Conservation (phyloP, 2,888 invertebrate genomes). For the Pterostichus madidus region DNA sequence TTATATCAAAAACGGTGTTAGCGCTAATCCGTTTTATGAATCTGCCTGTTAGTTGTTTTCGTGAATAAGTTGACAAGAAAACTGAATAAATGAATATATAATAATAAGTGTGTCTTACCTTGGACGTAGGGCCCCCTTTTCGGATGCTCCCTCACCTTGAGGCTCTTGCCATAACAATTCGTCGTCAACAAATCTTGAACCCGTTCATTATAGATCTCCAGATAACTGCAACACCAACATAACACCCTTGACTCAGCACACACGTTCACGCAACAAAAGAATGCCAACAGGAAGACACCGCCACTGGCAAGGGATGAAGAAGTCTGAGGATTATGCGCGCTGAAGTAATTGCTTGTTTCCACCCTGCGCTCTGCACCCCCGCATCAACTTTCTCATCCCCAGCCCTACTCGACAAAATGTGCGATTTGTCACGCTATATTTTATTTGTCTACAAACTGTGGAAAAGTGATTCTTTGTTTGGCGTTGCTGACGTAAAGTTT, state of each 20-base stretch:
- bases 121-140: constrained; percentile 89
- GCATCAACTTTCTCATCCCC: constrained; percentile 30
- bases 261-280: neutral
- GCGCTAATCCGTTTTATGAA: no score
- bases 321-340: constrained; percentile 27
- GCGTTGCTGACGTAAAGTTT: constrained; percentile 49
- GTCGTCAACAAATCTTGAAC: constrained; percentile 85
- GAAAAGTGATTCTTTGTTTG: constrained; percentile 47
- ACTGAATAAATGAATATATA: no score
- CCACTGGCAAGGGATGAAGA: neutral
- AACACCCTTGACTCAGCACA: neutral
- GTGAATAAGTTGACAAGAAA: no score
- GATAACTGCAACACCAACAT: constrained; percentile 77
- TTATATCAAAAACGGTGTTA: no score
- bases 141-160: constrained; percentile 90
- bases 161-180: constrained; percentile 73
- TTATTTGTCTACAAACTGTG: constrained; percentile 1
- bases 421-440: constrained; percentile 58
- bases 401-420: constrained; percentile 39
- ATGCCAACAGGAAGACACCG: neutral
- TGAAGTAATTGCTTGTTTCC: constrained; percentile 46
- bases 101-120: constrained; percentile 78
- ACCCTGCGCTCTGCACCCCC: neutral
- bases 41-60: no score
- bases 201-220: constrained; percentile 83